Evolutionary conservation across 2,888 invertebrate species (phyloP), one percentile per base, ranked within the genome.

Genomic region (Drosophila picticornis): DNA sequence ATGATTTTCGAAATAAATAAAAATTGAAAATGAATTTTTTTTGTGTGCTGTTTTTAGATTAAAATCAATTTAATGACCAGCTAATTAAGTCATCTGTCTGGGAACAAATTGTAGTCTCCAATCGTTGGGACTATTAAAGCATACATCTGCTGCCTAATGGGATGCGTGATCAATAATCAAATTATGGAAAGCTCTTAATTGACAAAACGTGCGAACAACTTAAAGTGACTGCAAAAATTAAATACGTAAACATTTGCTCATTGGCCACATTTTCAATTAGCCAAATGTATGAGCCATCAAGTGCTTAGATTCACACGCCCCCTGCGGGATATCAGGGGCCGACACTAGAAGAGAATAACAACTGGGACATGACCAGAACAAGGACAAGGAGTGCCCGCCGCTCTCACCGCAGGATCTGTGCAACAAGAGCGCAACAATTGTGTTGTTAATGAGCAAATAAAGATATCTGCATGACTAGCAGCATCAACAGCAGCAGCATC

Each of bases 361-460:
- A 40, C 56, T 63, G 64, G 43, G 67, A 60, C 52, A 50, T 16
- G 29, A 25, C 19, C 48, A 36, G 60, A 27, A 32, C 27, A 53
- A 64, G 69, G 77, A 72, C 68, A 57, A 65, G 57, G 62, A 63
- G 55, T 68, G 75, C 67, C 66, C 53, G 70, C 27, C 53, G 40
- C 64, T 72, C 66, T 72, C 77, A 55, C 80, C 79, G 58, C 68
- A 82, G 83, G 85, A 85, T 71, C 74, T 74, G 70, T 53, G 67
- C 75, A 84, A 86, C 87, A 84, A 84, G 81, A 81, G 89, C 58
- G 69, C 75, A 84, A 87, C 87, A 84, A 84, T 84, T 86, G 89
- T 76, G 65, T 74, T 83, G 84, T 85, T 90, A 91, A 91, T 90
- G 83, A 90, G 84, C 80, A 80, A 90, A 91, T 91, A 85, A 91